These are phyloP conservation scores for Urocyon cinereoargenteus DNA, from an alignment of 2,797 vertebrate genomes.

Conservation along the genomic window DNA sequence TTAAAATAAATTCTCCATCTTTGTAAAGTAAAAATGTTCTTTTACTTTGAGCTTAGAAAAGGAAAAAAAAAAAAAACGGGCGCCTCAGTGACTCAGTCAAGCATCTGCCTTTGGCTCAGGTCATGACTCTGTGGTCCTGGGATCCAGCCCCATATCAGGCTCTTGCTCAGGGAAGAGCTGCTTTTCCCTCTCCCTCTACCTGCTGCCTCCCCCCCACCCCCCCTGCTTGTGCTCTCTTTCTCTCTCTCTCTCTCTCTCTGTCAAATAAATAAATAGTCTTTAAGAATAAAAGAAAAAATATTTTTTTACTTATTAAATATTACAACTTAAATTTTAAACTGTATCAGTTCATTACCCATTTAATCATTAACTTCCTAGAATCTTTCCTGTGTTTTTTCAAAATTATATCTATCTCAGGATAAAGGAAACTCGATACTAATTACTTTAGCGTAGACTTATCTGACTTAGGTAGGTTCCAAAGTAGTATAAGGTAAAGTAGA, in stretches of 20 bases:
- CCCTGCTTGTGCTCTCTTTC: no score
- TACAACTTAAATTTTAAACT: constrained; percentile 53
- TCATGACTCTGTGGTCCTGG: no score
- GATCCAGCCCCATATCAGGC: no score
- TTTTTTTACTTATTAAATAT: constrained; percentile 49
- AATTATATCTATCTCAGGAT: neutral
- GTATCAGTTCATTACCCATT: neutral
- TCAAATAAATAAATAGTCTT: no score
- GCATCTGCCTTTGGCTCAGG: no score
- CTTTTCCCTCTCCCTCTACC: no score
- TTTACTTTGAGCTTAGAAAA: neutral
- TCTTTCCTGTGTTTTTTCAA: constrained; percentile 7
- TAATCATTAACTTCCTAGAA: neutral
- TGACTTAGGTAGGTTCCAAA: constrained; percentile 32
- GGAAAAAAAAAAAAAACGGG: neutral
- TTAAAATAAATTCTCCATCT: neutral
- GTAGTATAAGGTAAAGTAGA: neutral
- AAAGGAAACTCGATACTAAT: neutral
- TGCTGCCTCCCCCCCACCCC: no score
- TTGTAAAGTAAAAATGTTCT: neutral
- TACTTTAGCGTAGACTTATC: neutral
- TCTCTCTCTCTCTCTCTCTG: no score
- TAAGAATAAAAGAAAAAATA: neutral
- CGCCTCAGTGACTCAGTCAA: no score
- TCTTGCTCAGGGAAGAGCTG: no score